These are phyloP conservation scores for Chrysemys picta DNA, from an alignment of 2,113 vertebrate genomes.

Conservation along the genomic window DNA sequence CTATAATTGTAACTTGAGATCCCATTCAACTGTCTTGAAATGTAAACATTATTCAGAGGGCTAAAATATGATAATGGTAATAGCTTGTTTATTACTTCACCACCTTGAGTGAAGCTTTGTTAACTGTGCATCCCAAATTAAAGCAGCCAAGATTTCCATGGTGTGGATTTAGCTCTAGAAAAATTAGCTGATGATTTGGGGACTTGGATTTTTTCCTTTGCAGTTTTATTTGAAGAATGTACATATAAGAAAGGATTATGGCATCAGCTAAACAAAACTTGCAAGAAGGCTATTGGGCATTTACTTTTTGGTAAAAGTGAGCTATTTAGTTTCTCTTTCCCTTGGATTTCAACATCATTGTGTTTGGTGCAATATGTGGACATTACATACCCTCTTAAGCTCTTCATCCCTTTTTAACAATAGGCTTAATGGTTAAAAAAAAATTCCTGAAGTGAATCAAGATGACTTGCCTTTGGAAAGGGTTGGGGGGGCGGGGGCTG, in stretches of 20 bases:
- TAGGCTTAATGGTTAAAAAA: not conserved
- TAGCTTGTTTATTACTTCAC: not conserved
- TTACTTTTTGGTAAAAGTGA: not conserved
- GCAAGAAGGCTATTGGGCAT: not conserved
- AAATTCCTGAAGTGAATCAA: fast-evolving
- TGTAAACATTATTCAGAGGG: not conserved
- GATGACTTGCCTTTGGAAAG: not conserved
- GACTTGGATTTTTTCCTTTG: not conserved
- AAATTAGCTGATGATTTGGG: not conserved
- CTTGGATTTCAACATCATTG: not conserved
- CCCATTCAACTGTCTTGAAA: not conserved
- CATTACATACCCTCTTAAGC: not conserved
- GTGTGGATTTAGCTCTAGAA: not conserved
- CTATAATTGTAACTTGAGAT: not conserved
- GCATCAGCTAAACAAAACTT: not conserved
- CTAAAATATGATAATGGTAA: not conserved
- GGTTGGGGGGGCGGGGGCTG: not conserved
- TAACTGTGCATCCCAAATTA: not conserved
- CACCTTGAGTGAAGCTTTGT: not conserved
- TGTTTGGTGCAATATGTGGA: not conserved
- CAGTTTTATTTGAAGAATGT: not conserved
- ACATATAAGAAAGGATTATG: not conserved
- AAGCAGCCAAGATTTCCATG: not conserved
- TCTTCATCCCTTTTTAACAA: not conserved
- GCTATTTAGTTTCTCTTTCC: not conserved